These are phyloP conservation scores for Cryptocephalus moraei DNA, from an alignment of 2,888 invertebrate genomes.

Conservation along the genomic window DNA sequence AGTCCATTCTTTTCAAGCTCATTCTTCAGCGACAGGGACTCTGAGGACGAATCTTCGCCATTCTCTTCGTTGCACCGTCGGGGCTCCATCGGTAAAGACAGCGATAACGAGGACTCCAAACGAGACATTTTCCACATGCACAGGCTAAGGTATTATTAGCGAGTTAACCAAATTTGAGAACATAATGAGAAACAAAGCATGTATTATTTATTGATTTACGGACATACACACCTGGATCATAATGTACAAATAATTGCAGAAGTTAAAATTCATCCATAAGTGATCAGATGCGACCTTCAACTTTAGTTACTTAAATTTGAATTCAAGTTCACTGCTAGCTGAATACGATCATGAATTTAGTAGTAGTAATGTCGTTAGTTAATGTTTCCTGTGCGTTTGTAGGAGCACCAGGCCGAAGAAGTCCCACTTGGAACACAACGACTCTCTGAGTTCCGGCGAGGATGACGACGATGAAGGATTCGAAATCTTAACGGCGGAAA, in stretches of 20 bases:
- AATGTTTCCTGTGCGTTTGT: conserved; percentile 9
- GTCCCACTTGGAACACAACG: conserved; percentile 57
- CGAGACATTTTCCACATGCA: conserved; percentile 49
- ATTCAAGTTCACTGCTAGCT: too few species aligned
- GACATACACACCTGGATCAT: conserved; percentile 25
- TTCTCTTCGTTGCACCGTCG: conserved; percentile 48
- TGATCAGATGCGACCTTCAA: too few species aligned
- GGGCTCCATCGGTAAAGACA: conserved; percentile 46
- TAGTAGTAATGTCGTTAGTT: too few species aligned
- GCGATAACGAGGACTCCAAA: conserved; percentile 47
- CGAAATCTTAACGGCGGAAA: conserved; percentile 84
- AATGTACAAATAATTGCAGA: too few species aligned
- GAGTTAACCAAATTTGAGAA: not conserved
- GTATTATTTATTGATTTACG: too few species aligned
- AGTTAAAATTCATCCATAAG: too few species aligned
- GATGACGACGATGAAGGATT: conserved; percentile 86
- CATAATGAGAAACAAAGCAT: too few species aligned
- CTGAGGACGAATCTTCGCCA: conserved; percentile 56
- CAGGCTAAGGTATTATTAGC: conserved; percentile 44
- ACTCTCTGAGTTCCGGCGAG: conserved; percentile 81
- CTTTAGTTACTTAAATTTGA: too few species aligned
- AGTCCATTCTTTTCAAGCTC: conserved; percentile 38
- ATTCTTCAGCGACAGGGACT: conserved; percentile 58
- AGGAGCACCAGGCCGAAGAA: conserved; percentile 62
- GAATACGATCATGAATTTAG: too few species aligned